These are phyloP conservation scores for Arizona elegans DNA, from an alignment of 2,113 vertebrate genomes.

Conservation along the genomic window DNA sequence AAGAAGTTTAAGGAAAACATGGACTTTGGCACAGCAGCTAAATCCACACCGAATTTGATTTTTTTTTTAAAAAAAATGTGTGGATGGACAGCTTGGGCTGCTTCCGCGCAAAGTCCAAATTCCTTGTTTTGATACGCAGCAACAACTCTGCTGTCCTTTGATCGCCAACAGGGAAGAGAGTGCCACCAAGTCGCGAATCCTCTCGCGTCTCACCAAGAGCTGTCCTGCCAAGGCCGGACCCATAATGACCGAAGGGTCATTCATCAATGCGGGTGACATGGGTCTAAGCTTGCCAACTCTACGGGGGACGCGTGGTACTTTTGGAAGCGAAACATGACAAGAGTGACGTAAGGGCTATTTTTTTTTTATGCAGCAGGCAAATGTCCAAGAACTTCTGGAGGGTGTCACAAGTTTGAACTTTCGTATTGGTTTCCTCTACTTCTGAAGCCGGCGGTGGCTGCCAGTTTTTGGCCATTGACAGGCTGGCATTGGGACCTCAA, in stretches of 20 bases:
- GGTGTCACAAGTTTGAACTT: neutral
- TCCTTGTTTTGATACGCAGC: constrained; percentile 12
- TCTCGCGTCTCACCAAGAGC: neutral
- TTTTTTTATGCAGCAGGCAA: neutral
- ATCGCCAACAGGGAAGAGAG: neutral
- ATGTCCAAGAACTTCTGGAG: neutral
- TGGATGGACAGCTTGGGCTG: neutral
- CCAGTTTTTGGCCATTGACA: neutral
- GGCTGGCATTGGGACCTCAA: neutral
- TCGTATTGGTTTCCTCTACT: neutral
- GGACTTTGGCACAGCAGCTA: constrained; percentile 10
- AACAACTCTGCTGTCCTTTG: constrained; percentile 22
- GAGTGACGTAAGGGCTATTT: neutral
- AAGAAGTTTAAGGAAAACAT: neutral
- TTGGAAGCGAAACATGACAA: neutral
- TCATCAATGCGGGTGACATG: neutral
- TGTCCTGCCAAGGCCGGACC: neutral
- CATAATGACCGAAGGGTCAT: neutral
- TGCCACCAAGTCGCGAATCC: constrained; percentile 17
- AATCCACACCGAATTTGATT: neutral
- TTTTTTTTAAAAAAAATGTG: neutral
- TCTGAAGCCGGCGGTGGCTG: neutral
- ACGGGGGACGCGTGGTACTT: neutral
- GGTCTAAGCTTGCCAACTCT: neutral
- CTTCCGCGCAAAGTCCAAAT: constrained; percentile 40